Evolutionary conservation across 2,797 vertebrate species (phyloP).

Genomic region (Champsocephalus gunnari): DNA sequence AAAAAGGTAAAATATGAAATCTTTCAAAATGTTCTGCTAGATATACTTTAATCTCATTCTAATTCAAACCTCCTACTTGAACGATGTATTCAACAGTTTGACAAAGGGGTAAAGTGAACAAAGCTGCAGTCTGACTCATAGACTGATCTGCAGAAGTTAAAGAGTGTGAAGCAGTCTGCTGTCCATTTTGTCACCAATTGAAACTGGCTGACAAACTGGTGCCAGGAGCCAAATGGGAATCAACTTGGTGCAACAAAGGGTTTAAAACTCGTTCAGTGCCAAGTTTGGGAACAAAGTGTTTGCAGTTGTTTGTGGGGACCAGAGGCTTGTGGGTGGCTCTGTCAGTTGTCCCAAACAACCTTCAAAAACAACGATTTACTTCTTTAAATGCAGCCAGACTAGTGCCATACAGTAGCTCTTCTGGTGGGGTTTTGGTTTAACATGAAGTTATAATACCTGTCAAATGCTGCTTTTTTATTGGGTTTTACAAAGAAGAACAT

Average conservation of each 20-base stretch:
- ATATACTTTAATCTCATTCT: not conserved
- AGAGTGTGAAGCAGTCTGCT: conserved; percentile 15
- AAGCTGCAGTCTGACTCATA: conserved; percentile 14
- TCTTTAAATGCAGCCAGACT: not conserved
- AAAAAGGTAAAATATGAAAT: not conserved
- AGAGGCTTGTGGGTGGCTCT: not conserved
- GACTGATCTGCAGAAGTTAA: not conserved
- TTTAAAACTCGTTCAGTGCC: not conserved
- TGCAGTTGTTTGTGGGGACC: not conserved
- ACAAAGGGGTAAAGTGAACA: not conserved
- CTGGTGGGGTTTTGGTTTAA: not conserved
- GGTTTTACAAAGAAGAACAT: conserved; percentile 5
- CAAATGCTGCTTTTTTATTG: not conserved
- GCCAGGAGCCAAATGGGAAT: conserved; percentile 37
- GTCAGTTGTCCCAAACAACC: not conserved
- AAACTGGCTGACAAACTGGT: conserved; percentile 33
- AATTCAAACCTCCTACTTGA: not conserved
- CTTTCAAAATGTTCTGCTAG: not conserved
- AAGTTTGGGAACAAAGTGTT: conserved; percentile 21
- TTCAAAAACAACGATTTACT: not conserved
- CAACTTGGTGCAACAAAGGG: conserved; percentile 13
- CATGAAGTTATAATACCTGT: not conserved
- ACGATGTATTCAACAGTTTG: not conserved
- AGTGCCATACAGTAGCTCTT: not conserved
- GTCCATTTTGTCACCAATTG: conserved; percentile 22